phyloP scores from a whole-genome alignment of 2,113 vertebrate genomes.

The Dasyurus viverrinus region DNA sequence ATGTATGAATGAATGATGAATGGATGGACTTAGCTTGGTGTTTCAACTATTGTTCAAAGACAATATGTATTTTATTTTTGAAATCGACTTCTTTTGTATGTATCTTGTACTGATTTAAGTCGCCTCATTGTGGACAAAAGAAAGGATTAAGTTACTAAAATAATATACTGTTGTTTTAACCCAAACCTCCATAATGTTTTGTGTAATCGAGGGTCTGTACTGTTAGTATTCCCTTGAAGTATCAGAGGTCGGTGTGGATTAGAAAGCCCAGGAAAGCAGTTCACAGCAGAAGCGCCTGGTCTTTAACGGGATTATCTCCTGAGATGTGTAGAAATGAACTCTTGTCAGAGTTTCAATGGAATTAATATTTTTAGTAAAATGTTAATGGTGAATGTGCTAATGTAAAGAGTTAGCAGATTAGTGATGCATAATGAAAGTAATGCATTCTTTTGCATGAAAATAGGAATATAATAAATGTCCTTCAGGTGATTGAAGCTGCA shows the following conservation, averaged over 20 bases:
- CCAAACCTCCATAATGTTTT: slow-evolving; percentile 80
- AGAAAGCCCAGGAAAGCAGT: slow-evolving; percentile 78
- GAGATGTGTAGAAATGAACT: slow-evolving; percentile 83
- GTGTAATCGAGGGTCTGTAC: slow-evolving; percentile 80
- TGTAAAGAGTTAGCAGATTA: slow-evolving; percentile 84
- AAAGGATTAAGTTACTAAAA: slow-evolving; percentile 79
- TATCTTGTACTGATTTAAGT: slow-evolving; percentile 65
- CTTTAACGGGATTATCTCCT: slow-evolving; percentile 85
- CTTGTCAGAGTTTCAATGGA: slow-evolving; percentile 82
- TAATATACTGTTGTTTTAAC: slow-evolving; percentile 80
- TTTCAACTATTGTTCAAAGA: slow-evolving; percentile 72
- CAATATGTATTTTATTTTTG: slow-evolving; percentile 47
- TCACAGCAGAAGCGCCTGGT: slow-evolving; percentile 75
- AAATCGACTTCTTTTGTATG: slow-evolving; percentile 76
- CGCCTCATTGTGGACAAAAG: slow-evolving; percentile 72
- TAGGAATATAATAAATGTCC: slow-evolving; percentile 85
- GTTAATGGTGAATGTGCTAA: slow-evolving; percentile 82
- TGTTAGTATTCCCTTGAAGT: slow-evolving; percentile 75
- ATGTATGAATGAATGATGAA: slow-evolving; percentile 31
- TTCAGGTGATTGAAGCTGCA: slow-evolving; percentile 83
- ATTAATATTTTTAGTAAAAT: slow-evolving; percentile 85
- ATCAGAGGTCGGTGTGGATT: slow-evolving; percentile 80
- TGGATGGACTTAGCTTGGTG: slow-evolving; percentile 51
- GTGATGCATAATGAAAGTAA: slow-evolving; percentile 63
- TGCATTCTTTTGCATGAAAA: slow-evolving; percentile 82